Conservation (phyloP, 2,888 invertebrate genomes). For the Agonopterix alstromeriana region DNA sequence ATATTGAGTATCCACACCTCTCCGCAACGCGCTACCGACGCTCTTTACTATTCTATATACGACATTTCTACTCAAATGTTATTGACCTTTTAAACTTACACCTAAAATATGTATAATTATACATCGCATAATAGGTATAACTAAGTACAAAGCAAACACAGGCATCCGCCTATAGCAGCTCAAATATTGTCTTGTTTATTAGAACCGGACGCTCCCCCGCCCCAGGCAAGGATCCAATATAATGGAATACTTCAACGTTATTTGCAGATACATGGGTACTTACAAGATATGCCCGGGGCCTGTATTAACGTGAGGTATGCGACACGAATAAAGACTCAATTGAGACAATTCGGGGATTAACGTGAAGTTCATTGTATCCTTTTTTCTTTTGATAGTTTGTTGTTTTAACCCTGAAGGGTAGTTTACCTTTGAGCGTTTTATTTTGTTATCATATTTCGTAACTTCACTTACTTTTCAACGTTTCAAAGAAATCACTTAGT, state of each 20-base stretch:
- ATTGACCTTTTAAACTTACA: too few species aligned
- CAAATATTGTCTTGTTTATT: conserved; percentile 70
- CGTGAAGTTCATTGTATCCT: conserved; percentile 21
- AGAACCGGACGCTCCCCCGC: conserved; percentile 61
- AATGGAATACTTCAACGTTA: conserved; percentile 74
- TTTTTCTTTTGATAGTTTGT: conserved; percentile 19
- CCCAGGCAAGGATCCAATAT: conserved; percentile 70
- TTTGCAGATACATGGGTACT: conserved; percentile 68
- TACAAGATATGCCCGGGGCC: conserved; percentile 55
- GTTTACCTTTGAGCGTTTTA: conserved; percentile 1
- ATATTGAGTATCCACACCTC: too few species aligned
- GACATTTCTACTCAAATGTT: too few species aligned
- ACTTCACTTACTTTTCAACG: background rate
- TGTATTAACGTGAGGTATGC: conserved; percentile 53
- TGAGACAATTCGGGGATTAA: conserved; percentile 21
- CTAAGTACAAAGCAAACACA: conserved; percentile 19
- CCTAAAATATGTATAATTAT: background rate
- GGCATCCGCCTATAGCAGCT: conserved; percentile 28
- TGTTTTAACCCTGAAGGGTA: conserved; percentile 15
- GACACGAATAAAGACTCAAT: conserved; percentile 35
- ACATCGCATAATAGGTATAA: conserved; percentile 6
- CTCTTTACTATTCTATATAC: too few species aligned
- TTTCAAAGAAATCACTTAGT: too few species aligned
- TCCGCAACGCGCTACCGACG: too few species aligned
- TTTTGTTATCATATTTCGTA: background rate